These are phyloP conservation scores for Thripadectes ignobilis DNA, from an alignment of 2,797 vertebrate genomes.

Conservation along the genomic window DNA sequence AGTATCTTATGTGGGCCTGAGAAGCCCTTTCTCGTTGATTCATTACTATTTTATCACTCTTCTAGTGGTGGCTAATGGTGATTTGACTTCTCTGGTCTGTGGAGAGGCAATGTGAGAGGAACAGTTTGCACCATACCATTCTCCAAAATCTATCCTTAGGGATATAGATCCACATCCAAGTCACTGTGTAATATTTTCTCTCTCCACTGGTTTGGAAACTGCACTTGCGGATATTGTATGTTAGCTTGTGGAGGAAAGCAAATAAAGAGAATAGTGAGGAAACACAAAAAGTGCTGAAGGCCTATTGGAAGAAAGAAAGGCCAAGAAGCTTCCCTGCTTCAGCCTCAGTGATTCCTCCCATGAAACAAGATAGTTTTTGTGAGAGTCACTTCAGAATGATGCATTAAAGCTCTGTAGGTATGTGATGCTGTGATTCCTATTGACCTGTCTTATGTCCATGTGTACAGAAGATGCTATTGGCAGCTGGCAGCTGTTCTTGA, in stretches of 20 bases:
- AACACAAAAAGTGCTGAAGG: background rate
- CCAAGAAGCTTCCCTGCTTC: background rate
- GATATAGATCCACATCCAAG: background rate
- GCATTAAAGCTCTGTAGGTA: background rate
- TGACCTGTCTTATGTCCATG: background rate
- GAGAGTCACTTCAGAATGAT: background rate
- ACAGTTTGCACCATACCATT: background rate
- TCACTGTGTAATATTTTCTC: background rate
- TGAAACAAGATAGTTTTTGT: background rate
- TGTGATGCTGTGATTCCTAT: background rate
- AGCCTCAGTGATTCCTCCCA: background rate
- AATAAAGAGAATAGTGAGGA: background rate
- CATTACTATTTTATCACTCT: background rate
- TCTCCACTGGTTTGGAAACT: background rate
- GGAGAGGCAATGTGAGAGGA: background rate
- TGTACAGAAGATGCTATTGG: background rate
- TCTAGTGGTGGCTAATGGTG: background rate
- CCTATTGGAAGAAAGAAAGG: background rate
- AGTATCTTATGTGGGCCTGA: background rate
- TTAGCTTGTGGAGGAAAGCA: background rate
- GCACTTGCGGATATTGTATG: background rate
- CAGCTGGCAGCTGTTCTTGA: background rate
- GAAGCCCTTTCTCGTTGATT: background rate
- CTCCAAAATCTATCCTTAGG: background rate
- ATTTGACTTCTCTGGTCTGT: background rate